Evolutionary conservation across 2,113 vertebrate genomes (phyloP).

Genomic region (Spheniscus mendiculus): DNA sequence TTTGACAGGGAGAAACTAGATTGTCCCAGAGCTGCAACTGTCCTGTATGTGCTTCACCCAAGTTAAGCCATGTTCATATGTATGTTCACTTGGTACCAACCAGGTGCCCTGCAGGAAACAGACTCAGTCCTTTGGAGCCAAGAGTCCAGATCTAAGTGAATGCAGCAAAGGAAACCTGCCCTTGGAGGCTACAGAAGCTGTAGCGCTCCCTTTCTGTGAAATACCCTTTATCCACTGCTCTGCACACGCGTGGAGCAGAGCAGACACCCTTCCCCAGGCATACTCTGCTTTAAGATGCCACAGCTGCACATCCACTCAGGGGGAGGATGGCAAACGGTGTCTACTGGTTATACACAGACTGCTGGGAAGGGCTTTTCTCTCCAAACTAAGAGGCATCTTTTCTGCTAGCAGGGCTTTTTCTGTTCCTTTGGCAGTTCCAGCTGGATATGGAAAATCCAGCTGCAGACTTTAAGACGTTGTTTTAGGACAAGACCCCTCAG

Average conservation of each 20-base stretch:
- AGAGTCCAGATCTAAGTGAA: neutral
- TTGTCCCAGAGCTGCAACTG: neutral
- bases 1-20: neutral
- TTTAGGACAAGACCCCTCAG: conserved; percentile 19
- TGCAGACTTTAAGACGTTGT: conserved; percentile 2
- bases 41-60: neutral
- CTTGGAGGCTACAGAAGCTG: neutral
- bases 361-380: neutral
- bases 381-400: neutral
- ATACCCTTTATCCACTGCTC: neutral
- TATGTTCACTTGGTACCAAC: neutral
- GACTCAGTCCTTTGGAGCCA: neutral
- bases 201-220: neutral
- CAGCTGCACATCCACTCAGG: neutral
- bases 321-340: neutral
- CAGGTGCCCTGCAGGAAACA: neutral
- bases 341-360: neutral
- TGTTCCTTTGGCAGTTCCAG: conserved; percentile 12
- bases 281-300: neutral
- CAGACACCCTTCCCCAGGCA: neutral
- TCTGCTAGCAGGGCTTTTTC: conserved; percentile 1
- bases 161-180: neutral
- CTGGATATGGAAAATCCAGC: neutral
- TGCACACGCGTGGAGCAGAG: neutral
- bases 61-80: neutral